Percentiles rank a stretch among this genome's conserved stretches.
phyloP scores from a whole-genome alignment of 2,797 vertebrate genomes.

The Pseudomugil gertrudae region DNA sequence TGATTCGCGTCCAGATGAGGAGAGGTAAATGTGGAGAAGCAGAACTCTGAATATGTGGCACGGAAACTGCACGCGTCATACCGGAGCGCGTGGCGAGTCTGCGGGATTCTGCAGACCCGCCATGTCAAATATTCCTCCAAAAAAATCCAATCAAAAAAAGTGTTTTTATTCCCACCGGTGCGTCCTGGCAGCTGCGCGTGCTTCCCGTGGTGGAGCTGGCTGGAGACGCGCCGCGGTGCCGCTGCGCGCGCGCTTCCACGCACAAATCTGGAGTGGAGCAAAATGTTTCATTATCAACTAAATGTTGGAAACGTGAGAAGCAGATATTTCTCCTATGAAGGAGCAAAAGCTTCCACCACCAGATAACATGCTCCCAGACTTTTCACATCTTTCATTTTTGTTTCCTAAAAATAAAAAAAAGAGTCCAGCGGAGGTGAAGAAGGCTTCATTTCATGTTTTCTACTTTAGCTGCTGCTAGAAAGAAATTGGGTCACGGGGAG shows the following conservation, averaged over 20 bases:
- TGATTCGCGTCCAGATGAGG: too few relatives aligned
- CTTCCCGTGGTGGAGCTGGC: neutral
- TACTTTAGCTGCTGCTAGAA: constrained; percentile 6
- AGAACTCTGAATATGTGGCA: too few relatives aligned
- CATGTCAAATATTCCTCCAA: neutral
- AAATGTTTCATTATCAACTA: too few relatives aligned
- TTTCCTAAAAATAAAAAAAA: constrained; percentile 16
- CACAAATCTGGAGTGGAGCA: too few relatives aligned
- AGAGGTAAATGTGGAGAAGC: too few relatives aligned
- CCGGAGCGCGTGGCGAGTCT: neutral
- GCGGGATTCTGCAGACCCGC: constrained; percentile 16
- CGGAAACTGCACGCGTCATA: constrained; percentile 17
- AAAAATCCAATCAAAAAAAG: neutral
- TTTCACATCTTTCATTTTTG: constrained; percentile 1
- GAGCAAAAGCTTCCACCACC: too few relatives aligned
- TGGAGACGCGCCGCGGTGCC: constrained; percentile 2
- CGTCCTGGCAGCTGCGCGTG: constrained; percentile 3
- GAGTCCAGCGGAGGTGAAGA: constrained; percentile 28
- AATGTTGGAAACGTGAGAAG: neutral
- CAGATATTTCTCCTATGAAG: neutral
- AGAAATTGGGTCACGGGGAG: constrained; percentile 72
- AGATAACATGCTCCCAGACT: neutral
- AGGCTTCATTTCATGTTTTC: constrained; percentile 28
- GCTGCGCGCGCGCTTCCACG: constrained; percentile 20
- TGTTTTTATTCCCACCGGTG: neutral